Evolutionary conservation across 1,140 invertebrate genomes (phyloP).

Genomic region (Anastatus disparis): DNA sequence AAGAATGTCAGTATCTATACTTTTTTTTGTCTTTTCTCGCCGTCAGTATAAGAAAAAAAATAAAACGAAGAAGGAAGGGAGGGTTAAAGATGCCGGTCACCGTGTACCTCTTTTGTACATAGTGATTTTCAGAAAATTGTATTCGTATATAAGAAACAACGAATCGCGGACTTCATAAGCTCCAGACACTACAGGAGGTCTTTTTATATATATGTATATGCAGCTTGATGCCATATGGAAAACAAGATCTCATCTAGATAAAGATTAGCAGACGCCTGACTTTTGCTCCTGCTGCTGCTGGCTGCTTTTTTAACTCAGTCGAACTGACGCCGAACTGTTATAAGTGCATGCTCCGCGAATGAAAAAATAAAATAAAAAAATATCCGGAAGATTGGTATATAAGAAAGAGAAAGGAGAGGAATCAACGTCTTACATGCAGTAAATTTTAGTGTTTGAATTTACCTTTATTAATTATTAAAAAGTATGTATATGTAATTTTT

Average conservation of each 20-base stretch:
- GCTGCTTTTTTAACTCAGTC: too few relatives aligned
- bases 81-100: constrained; percentile 28
- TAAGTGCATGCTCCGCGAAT: neutral
- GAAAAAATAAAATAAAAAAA: neutral
- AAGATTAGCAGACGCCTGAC: too few relatives aligned
- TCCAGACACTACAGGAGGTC: constrained; percentile 58
- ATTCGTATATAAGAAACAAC: constrained; percentile 53
- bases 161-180: constrained; percentile 57
- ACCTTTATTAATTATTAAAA: too few relatives aligned
- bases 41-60: neutral
- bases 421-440: constrained; percentile 12
- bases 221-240: constrained; percentile 52
- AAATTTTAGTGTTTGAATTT: constrained; percentile 30
- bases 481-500: too few relatives aligned
- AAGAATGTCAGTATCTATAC: constrained; percentile 9
- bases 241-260: constrained; percentile 67
- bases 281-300: constrained; percentile 37
- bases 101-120: constrained; percentile 30
- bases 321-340: constrained; percentile 15
- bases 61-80: neutral
- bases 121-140: constrained; percentile 55
- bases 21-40: constrained; percentile 8
- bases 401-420: constrained; percentile 39
- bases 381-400: neutral
- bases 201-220: too few relatives aligned